phyloP scores from a whole-genome alignment of 2,888 invertebrate species.

The Halocaridina rubra region DNA sequence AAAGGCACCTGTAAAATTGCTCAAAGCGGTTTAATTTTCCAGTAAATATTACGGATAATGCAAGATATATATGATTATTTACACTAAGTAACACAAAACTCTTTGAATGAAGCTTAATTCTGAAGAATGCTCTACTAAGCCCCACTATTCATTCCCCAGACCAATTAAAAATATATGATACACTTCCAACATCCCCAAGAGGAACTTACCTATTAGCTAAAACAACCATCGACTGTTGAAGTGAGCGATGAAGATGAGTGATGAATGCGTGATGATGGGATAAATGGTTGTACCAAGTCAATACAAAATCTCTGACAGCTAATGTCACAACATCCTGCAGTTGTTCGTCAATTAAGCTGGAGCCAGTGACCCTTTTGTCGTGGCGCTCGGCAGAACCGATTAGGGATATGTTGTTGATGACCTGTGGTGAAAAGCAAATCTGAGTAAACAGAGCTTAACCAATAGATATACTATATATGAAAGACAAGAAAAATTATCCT shows the following conservation, averaged over 20 bases:
- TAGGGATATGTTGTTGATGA: constrained; percentile 2
- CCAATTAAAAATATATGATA: not conserved
- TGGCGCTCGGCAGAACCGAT: constrained; percentile 29
- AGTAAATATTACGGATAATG: not conserved
- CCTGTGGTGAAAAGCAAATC: too few relatives aligned
- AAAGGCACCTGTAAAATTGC: not conserved
- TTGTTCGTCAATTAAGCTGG: constrained; percentile 86
- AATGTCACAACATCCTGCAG: constrained; percentile 85
- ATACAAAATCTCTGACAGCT: constrained; percentile 84
- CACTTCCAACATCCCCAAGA: not conserved
- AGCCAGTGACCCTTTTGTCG: constrained; percentile 80
- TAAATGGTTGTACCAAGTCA: constrained; percentile 73
- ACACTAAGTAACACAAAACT: not conserved
- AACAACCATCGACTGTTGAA: constrained; percentile 42
- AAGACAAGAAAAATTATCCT: too few relatives aligned
- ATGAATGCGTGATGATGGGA: constrained; percentile 34
- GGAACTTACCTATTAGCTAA: constrained; percentile 36
- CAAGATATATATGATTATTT: not conserved
- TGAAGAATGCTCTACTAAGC: not conserved
- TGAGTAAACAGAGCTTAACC: too few relatives aligned
- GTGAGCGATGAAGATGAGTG: constrained; percentile 20
- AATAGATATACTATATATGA: too few relatives aligned
- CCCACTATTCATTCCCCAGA: not conserved
- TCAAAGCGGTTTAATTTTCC: not conserved
- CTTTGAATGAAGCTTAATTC: too few relatives aligned